Percentiles rank a stretch among this genome's conserved stretches.
Conservation (phyloP, 37 sponge, comb jelly and placozoan species). For the Axinella damicornis region DNA sequence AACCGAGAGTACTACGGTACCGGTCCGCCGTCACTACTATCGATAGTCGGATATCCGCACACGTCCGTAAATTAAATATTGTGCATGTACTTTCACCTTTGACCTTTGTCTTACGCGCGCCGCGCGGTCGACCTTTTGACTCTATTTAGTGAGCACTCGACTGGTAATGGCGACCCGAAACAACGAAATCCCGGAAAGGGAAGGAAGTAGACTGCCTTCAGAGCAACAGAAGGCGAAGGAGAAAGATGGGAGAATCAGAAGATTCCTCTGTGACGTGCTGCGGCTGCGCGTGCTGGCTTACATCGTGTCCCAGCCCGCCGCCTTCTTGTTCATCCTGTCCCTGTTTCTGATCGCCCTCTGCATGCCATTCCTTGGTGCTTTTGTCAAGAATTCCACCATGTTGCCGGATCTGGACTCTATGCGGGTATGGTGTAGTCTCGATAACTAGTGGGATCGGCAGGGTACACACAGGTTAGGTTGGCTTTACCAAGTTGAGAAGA, state of each 20-base stretch:
- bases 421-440: conserved; percentile 20
- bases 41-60: no score
- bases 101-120: not conserved
- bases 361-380: conserved; percentile 10
- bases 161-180: not conserved
- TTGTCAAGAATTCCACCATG: conserved; percentile 22
- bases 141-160: not conserved
- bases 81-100: not conserved
- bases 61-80: no score
- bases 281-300: conserved; percentile 40
- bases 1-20: no score
- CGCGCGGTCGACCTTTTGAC: no score
- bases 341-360: conserved; percentile 33
- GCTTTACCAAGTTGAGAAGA: no score
- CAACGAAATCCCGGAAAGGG: not conserved
- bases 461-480: no score
- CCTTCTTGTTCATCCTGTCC: conserved; percentile 66
- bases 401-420: conserved; percentile 52
- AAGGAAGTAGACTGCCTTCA: not conserved
- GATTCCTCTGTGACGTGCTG: conserved; percentile 43
- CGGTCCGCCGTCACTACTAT: no score
- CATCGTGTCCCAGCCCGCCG: conserved; percentile 25
- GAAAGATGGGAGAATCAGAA: conserved; percentile 15
- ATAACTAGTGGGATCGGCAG: no score
- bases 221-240: conserved; percentile 13